A percentile compares a stretch with the other conserved stretches of the same genome.
Evolutionary conservation across 2,113 vertebrate species (phyloP).

Genomic region (Helogale parvula): DNA sequence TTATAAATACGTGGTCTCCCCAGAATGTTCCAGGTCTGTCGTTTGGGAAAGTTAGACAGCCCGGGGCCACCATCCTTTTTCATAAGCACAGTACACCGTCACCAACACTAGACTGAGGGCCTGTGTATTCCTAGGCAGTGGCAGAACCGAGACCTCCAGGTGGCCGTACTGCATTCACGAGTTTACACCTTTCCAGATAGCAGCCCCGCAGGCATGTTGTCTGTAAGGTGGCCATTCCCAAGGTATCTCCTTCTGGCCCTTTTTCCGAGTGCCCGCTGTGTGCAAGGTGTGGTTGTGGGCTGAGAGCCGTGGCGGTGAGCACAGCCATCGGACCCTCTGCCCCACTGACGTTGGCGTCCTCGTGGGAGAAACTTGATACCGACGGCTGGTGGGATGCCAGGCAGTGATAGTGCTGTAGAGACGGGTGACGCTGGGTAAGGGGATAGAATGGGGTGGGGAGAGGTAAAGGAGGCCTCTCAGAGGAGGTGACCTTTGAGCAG

Average conservation of each 20-base stretch:
- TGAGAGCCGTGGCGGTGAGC: not conserved
- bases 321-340: not conserved
- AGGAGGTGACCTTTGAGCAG: not conserved
- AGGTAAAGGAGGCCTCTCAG: not conserved
- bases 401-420: not conserved
- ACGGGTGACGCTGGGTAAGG: not conserved
- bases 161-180: not conserved
- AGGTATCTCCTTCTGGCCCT: not conserved
- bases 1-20: slow-evolving; percentile 53
- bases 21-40: slow-evolving; percentile 43
- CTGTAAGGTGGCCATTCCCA: not conserved
- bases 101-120: not conserved
- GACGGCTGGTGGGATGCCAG: not conserved
- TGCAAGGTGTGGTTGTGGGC: not conserved
- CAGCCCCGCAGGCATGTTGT: not conserved
- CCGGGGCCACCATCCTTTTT: not conserved
- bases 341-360: not conserved
- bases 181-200: not conserved
- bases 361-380: not conserved
- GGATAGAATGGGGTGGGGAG: not conserved
- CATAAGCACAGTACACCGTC: not conserved
- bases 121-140: not conserved
- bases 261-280: not conserved
- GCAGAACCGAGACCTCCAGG: not conserved
- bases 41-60: slow-evolving; percentile 21